Evolutionary conservation across 2,888 invertebrate genomes (phyloP).

Genomic region (Spodoptera picta): DNA sequence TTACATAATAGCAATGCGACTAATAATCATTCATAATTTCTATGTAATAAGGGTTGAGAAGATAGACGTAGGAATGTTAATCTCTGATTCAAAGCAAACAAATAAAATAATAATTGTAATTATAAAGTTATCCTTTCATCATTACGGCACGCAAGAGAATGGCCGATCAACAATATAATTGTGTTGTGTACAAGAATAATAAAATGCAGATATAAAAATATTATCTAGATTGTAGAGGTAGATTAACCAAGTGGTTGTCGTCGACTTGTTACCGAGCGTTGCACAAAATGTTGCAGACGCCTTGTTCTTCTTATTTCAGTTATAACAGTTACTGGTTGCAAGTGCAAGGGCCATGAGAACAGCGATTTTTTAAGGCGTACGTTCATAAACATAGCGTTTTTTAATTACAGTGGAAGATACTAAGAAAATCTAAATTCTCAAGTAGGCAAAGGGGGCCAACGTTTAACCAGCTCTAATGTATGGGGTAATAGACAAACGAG

Average conservation of each 20-base stretch:
- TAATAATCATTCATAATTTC: too few relatives aligned
- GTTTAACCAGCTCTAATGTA: too few relatives aligned
- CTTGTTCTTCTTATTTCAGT: conserved; percentile 36
- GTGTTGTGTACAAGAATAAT: conserved; percentile 6
- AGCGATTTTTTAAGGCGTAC: conserved; percentile 18
- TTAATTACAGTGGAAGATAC: too few relatives aligned
- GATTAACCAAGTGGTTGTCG: conserved; percentile 25
- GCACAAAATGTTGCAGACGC: conserved; percentile 47
- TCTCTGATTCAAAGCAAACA: too few relatives aligned
- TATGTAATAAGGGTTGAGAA: too few relatives aligned
- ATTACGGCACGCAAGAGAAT: conserved; percentile 25
- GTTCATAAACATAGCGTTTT: not conserved
- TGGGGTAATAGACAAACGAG: too few relatives aligned
- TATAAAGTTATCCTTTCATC: too few relatives aligned
- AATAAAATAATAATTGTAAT: too few relatives aligned
- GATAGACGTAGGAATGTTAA: too few relatives aligned
- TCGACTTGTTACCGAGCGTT: conserved; percentile 34
- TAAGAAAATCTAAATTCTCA: too few relatives aligned
- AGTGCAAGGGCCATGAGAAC: conserved; percentile 44
- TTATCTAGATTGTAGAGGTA: conserved; percentile 33
- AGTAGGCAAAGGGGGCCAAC: too few relatives aligned
- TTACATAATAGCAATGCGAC: too few relatives aligned
- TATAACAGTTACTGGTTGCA: conserved; percentile 33
- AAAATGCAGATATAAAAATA: conserved; percentile 15
- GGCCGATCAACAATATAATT: not conserved